These are phyloP conservation scores for Colinus virginianus DNA, from an alignment of 2,113 vertebrate genomes.

Conservation along the genomic window DNA sequence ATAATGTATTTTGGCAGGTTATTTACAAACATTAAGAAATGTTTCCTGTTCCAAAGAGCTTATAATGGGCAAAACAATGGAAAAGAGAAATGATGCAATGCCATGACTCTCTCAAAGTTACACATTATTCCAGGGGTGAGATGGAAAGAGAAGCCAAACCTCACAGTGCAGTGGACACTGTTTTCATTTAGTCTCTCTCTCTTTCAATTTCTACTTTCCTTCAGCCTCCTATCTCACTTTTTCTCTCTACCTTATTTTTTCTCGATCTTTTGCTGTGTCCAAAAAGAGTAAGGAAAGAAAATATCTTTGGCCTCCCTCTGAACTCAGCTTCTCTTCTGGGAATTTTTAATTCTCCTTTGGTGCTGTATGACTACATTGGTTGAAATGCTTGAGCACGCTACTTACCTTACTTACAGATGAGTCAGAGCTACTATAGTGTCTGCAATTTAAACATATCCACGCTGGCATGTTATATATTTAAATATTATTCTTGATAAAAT, in stretches of 20 bases:
- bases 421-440: background rate
- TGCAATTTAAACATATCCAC: background rate
- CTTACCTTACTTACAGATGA: background rate
- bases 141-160: background rate
- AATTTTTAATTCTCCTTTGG: background rate
- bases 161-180: background rate
- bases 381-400: background rate
- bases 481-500: background rate
- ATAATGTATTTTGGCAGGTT: background rate
- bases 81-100: background rate
- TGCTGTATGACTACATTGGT: background rate
- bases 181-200: background rate
- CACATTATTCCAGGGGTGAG: background rate
- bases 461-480: background rate
- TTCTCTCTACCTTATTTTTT: background rate
- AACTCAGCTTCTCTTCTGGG: background rate
- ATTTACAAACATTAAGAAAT: background rate
- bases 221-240: background rate
- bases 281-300: background rate
- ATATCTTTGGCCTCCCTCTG: background rate
- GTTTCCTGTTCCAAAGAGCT: background rate
- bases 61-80: background rate
- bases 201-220: background rate
- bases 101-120: background rate
- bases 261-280: background rate